These are phyloP conservation scores for Ericerus pela DNA, from an alignment of 1,140 invertebrate genomes.

Conservation along the genomic window DNA sequence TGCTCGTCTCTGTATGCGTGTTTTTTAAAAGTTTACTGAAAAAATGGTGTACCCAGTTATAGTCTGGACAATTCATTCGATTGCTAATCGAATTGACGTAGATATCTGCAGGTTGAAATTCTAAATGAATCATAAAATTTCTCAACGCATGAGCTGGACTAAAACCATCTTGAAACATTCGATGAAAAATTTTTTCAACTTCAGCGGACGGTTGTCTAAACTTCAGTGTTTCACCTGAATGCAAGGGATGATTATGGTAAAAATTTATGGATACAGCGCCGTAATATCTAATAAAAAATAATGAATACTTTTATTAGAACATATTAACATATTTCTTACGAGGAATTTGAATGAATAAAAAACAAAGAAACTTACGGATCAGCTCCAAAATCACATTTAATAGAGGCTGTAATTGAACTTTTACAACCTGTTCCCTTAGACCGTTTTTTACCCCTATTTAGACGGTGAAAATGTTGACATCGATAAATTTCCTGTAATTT, in stretches of 20 bases:
- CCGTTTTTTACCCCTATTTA: too few relatives aligned
- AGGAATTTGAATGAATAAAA: too few relatives aligned
- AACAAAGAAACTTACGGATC: too few relatives aligned
- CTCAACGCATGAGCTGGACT: neutral
- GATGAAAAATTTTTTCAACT: neutral
- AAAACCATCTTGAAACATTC: constrained; percentile 1
- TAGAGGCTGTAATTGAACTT: too few relatives aligned
- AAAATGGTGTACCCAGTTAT: neutral
- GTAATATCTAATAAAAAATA: too few relatives aligned
- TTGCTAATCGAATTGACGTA: neutral
- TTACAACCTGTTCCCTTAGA: too few relatives aligned
- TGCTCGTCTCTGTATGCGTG: neutral
- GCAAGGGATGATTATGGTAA: neutral
- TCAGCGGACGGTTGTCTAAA: neutral
- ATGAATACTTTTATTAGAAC: too few relatives aligned
- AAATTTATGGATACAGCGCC: neutral
- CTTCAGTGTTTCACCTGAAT: neutral
- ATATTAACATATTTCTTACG: too few relatives aligned
- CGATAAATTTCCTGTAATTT: too few relatives aligned
- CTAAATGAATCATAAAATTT: neutral
- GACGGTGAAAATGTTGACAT: too few relatives aligned
- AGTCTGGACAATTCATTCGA: neutral
- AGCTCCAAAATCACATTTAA: too few relatives aligned
- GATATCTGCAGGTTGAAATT: too few relatives aligned
- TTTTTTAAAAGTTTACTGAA: neutral